These are phyloP conservation scores for Dolomedes plantarius DNA, from an alignment of 2,888 invertebrate genomes.

Conservation along the genomic window DNA sequence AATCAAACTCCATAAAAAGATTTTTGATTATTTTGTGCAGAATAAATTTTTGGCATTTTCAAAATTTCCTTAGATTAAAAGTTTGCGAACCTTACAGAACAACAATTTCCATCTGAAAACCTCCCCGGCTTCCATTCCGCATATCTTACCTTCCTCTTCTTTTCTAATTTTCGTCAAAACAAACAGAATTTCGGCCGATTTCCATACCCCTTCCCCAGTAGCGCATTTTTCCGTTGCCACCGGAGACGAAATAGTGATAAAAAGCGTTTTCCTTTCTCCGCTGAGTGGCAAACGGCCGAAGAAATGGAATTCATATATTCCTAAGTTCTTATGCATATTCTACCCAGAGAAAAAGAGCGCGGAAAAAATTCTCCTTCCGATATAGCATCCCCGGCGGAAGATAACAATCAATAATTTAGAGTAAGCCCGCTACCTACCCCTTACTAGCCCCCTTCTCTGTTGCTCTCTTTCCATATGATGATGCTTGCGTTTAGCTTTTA, in stretches of 20 bases:
- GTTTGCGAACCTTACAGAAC: too few species aligned
- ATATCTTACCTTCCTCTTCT: not conserved
- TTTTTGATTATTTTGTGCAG: too few species aligned
- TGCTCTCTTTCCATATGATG: not conserved
- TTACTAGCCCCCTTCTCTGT: too few species aligned
- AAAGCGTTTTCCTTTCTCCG: constrained; percentile 4
- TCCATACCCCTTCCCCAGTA: not conserved
- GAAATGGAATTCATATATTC: constrained; percentile 8
- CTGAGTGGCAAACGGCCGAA: constrained; percentile 5
- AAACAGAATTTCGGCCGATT: not conserved
- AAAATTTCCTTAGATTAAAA: too few species aligned
- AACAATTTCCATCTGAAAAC: too few species aligned
- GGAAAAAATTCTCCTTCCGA: not conserved
- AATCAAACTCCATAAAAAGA: too few species aligned
- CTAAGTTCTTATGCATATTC: not conserved
- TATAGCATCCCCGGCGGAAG: not conserved
- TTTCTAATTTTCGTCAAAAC: not conserved
- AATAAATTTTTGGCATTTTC: too few species aligned
- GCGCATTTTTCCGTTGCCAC: not conserved
- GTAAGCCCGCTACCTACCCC: not conserved
- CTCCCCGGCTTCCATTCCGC: not conserved
- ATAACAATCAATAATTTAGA: constrained; percentile 5
- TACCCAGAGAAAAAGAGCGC: not conserved
- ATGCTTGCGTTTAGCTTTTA: not conserved
- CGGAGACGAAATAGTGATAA: constrained; percentile 5